Conservation (phyloP, 2,797 vertebrate species). For the Sebastes oblongus region DNA sequence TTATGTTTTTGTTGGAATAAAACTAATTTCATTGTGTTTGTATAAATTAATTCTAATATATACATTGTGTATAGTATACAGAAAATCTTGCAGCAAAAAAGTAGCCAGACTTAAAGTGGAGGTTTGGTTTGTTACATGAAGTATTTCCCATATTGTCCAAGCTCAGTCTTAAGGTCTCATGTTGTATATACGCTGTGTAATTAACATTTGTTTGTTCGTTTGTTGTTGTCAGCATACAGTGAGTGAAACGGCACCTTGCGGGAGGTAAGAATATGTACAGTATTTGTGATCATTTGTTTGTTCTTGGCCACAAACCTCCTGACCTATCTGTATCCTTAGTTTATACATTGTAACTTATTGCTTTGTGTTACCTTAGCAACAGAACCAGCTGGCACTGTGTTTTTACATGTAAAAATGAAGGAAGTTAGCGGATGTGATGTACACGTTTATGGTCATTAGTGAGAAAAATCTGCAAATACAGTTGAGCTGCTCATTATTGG, state of each 20-base stretch:
- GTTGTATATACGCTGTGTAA: constrained; percentile 74
- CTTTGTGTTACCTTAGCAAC: constrained; percentile 70
- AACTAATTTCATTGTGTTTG: constrained; percentile 66
- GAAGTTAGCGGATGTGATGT: constrained; percentile 17
- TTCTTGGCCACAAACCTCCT: constrained; percentile 16
- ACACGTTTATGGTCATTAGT: constrained; percentile 3
- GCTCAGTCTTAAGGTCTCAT: constrained; percentile 57
- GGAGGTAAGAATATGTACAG: constrained; percentile 45
- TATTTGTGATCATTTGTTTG: constrained; percentile 47
- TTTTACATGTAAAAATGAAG: constrained; percentile 69
- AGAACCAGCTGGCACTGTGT: constrained; percentile 86
- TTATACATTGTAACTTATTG: constrained; percentile 74
- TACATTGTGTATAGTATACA: constrained; percentile 67
- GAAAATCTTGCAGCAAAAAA: constrained; percentile 55
- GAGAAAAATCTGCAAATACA: not conserved
- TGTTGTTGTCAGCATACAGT: constrained; percentile 38
- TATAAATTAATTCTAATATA: constrained; percentile 85
- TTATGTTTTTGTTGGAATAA: constrained; percentile 58
- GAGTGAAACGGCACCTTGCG: constrained; percentile 56
- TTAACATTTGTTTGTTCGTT: constrained; percentile 54
- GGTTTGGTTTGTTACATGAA: constrained; percentile 48
- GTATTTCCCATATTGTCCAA: constrained; percentile 27
- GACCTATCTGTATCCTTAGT: constrained; percentile 34
- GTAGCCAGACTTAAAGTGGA: constrained; percentile 47
- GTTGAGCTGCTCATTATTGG: not conserved